Evolutionary conservation across 2,888 invertebrate species (phyloP).

Genomic region (Stomorhina lunata): DNA sequence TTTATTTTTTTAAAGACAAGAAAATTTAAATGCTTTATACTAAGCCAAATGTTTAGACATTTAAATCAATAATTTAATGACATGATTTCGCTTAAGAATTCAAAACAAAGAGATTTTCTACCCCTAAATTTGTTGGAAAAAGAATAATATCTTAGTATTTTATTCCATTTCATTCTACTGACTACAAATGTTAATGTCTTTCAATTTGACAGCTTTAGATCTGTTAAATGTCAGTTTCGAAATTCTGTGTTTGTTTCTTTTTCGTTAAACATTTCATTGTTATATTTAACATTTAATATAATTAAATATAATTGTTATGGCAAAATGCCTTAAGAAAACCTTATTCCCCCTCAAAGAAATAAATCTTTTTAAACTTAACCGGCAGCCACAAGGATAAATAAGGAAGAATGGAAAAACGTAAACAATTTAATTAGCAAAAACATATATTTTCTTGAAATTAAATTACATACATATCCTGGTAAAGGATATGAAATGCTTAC

Average conservation of each 20-base stretch:
- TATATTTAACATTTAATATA: conserved; percentile 33
- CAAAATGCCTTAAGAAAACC: not conserved
- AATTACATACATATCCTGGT: not conserved
- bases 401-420: conserved; percentile 12
- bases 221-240: conserved; percentile 50
- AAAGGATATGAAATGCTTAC: conserved; percentile 21
- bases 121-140: conserved; percentile 15
- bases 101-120: not conserved
- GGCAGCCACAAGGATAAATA: not conserved
- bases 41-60: too few relatives aligned
- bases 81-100: not conserved
- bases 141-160: not conserved
- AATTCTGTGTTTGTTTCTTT: not conserved
- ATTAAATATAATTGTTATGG: conserved; percentile 55
- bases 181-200: conserved; percentile 48
- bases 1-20: too few relatives aligned
- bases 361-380: conserved; percentile 43
- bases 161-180: not conserved
- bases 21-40: too few relatives aligned
- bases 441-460: conserved; percentile 58
- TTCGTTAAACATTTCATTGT: not conserved
- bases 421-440: conserved; percentile 65
- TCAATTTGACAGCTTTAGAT: conserved; percentile 50
- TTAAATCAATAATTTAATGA: conserved; percentile 37
- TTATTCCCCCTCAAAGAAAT: conserved; percentile 13